Evolutionary conservation across 1,140 invertebrate genomes (phyloP).

Genomic region (Diploscapter pachys): DNA sequence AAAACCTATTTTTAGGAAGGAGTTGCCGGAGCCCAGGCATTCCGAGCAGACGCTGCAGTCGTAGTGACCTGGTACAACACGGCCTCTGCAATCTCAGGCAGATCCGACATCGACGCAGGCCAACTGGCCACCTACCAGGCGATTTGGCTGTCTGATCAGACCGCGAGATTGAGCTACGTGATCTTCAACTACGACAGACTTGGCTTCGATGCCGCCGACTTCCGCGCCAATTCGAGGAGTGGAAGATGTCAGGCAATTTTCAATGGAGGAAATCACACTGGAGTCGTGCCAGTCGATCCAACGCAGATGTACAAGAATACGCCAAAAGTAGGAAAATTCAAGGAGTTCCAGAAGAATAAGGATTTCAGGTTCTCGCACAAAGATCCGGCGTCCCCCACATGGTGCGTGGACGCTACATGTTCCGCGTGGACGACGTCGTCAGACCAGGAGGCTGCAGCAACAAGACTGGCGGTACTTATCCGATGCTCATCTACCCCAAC

Average conservation of each 20-base stretch:
- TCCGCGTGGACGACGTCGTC: slow-evolving; percentile 58
- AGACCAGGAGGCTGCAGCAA: slow-evolving; percentile 57
- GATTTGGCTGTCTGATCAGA: slow-evolving; percentile 51
- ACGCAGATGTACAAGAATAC: slow-evolving; percentile 58
- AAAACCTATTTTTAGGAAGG: slow-evolving; percentile 42
- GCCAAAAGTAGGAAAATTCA: slow-evolving; percentile 44
- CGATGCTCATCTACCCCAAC: slow-evolving; percentile 58
- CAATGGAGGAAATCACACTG: slow-evolving; percentile 58
- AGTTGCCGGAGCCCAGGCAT: slow-evolving; percentile 54
- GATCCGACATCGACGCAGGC: slow-evolving; percentile 56
- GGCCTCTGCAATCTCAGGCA: slow-evolving; percentile 55
- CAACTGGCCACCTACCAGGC: slow-evolving; percentile 57
- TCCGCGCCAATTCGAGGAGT: slow-evolving; percentile 53
- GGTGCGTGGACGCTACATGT: slow-evolving; percentile 58
- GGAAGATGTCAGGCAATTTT: slow-evolving; percentile 56
- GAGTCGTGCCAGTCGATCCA: slow-evolving; percentile 55
- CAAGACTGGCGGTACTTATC: slow-evolving; percentile 59
- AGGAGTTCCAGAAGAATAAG: neutral
- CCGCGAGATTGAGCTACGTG: slow-evolving; percentile 51
- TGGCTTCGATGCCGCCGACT: slow-evolving; percentile 57
- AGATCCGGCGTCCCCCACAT: slow-evolving; percentile 58
- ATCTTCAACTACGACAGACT: slow-evolving; percentile 58
- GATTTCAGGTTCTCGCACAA: slow-evolving; percentile 45
- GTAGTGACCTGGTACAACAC: slow-evolving; percentile 59
- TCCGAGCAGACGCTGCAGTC: slow-evolving; percentile 56